These are phyloP conservation scores for Antennarius striatus DNA, from an alignment of 2,113 vertebrate species.

Conservation along the genomic window DNA sequence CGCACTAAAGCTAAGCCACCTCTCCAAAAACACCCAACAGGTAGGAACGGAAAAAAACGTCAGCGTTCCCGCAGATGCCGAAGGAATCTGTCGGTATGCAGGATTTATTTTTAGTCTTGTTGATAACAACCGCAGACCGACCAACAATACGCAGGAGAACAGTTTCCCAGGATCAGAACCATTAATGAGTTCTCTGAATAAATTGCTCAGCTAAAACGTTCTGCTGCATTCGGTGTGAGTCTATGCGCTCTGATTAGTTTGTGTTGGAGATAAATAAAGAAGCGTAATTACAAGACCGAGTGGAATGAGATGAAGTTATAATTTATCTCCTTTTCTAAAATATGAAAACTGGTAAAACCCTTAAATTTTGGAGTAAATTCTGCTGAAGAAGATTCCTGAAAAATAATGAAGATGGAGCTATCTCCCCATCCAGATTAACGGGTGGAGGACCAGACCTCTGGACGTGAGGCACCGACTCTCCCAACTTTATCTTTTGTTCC, in stretches of 20 bases:
- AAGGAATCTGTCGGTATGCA: conserved; percentile 30
- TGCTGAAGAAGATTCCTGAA: too few relatives aligned
- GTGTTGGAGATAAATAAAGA: not conserved
- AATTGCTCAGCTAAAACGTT: not conserved
- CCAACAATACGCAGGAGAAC: conserved; percentile 27
- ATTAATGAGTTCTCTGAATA: conserved; percentile 51
- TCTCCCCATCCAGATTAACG: too few relatives aligned
- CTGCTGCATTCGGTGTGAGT: not conserved
- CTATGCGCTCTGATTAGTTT: not conserved
- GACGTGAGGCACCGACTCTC: too few relatives aligned
- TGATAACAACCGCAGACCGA: conserved; percentile 18
- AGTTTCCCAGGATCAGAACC: conserved; percentile 24
- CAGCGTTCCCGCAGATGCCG: conserved; percentile 1
- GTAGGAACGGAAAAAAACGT: not conserved
- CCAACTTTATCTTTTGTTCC: not conserved
- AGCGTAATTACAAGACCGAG: not conserved
- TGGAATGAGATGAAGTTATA: not conserved
- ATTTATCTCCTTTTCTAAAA: not conserved
- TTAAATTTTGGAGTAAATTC: too few relatives aligned
- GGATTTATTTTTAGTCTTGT: conserved; percentile 39
- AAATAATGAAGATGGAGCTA: too few relatives aligned
- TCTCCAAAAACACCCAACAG: too few relatives aligned
- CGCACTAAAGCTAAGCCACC: too few relatives aligned
- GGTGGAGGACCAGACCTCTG: too few relatives aligned
- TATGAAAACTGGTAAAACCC: too few relatives aligned